Evolutionary conservation across 92 coral and sea anemone genomes (phyloP).

Genomic region (Montipora capitata): DNA sequence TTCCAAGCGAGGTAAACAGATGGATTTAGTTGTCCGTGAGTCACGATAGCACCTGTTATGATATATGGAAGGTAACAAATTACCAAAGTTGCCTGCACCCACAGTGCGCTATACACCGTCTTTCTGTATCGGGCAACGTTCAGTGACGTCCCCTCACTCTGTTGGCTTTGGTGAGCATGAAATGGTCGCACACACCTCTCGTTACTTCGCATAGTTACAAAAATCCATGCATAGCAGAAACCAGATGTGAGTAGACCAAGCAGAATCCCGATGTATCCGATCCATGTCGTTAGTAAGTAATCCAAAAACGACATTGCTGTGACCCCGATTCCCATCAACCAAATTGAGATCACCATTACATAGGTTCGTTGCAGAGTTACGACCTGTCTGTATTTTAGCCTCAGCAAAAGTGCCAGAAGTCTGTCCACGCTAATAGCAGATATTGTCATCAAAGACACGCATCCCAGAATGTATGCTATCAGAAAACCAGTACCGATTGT

Average conservation of each 20-base stretch:
- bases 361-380: not conserved
- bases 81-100: not conserved
- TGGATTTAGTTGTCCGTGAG: not conserved
- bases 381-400: not conserved
- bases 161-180: not conserved
- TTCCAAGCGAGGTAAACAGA: not conserved
- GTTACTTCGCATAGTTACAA: not conserved
- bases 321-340: not conserved
- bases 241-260: not conserved
- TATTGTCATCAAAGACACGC: not conserved
- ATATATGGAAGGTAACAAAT: not conserved
- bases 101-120: not conserved
- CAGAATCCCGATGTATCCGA: not conserved
- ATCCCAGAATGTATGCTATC: not conserved
- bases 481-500: not conserved
- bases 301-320: not conserved
- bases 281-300: not conserved
- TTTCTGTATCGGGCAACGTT: slow-evolving; percentile 5
- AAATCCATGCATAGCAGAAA: not conserved
- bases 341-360: not conserved
- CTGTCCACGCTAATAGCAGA: not conserved
- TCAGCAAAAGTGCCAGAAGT: not conserved
- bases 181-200: not conserved
- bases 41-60: not conserved
- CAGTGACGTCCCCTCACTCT: too few relatives aligned